Conservation (phyloP, 2,888 invertebrate genomes). For the Amblyjoppa fuscipennis region DNA sequence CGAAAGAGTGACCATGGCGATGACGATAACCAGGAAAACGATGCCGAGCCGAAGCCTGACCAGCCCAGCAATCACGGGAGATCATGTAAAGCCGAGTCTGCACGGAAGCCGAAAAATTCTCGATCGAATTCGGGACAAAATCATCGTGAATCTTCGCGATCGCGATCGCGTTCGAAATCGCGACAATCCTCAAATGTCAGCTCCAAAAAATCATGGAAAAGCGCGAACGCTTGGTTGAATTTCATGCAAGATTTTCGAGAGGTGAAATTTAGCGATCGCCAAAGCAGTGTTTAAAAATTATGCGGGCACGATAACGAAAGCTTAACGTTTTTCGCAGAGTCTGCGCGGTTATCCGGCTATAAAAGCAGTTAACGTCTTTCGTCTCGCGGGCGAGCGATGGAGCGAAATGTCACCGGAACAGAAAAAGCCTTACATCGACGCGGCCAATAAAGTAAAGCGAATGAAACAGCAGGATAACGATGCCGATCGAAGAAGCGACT, state of each 20-base stretch:
- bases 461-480: conserved; percentile 62
- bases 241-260: conserved; percentile 78
- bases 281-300: not conserved
- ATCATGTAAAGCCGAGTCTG: conserved; percentile 32
- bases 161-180: conserved; percentile 66
- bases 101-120: conserved; percentile 33
- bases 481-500: conserved; percentile 30
- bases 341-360: conserved; percentile 66
- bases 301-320: not conserved
- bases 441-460: conserved; percentile 74
- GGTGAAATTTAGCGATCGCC: conserved; percentile 64
- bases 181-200: conserved; percentile 29
- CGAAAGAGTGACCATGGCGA: conserved; percentile 27
- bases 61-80: conserved; percentile 22
- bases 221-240: conserved; percentile 80
- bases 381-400: conserved; percentile 78
- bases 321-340: conserved; percentile 37
- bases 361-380: conserved; percentile 71
- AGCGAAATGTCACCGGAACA: conserved; percentile 74
- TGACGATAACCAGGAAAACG: conserved; percentile 34
- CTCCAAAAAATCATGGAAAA: conserved; percentile 71
- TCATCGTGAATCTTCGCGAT: conserved; percentile 63
- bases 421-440: conserved; percentile 77
- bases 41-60: conserved; percentile 23
- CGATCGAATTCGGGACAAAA: conserved; percentile 37